A percentile compares a stretch with the other conserved stretches of the same genome.
Conservation (phyloP, 92 coral and sea anemone species). For the Actinostola sp. region DNA sequence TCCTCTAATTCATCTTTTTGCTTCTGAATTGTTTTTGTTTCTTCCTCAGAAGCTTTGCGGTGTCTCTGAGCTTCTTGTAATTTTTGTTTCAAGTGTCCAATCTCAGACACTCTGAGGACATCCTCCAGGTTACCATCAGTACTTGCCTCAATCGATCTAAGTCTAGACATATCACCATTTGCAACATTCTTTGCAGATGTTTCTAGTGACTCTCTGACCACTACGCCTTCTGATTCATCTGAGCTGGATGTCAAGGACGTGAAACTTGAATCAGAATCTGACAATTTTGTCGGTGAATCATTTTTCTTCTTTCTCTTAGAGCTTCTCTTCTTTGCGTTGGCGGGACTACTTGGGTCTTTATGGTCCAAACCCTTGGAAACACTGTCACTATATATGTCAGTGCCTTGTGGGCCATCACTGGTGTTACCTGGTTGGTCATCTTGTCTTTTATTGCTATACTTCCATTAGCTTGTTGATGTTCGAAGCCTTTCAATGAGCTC, state of each 20-base stretch:
- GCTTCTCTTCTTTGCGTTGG: not conserved
- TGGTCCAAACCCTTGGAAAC: not conserved
- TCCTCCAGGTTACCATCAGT: too few species aligned
- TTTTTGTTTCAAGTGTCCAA: too few species aligned
- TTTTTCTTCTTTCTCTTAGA: not conserved
- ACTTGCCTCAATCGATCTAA: too few species aligned
- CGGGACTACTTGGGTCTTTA: not conserved
- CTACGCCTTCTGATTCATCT: conserved; percentile 15
- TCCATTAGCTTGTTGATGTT: conserved; percentile 7
- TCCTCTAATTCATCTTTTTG: conserved; percentile 4
- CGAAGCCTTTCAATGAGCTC: conserved; percentile 5
- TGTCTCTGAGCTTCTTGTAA: not conserved
- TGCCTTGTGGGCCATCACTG: not conserved
- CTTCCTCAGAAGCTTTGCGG: not conserved
- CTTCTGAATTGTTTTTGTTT: not conserved
- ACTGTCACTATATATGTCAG: not conserved
- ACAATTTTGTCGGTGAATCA: not conserved
- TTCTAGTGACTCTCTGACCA: not conserved
- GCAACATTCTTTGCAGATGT: not conserved
- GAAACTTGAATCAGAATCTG: conserved; percentile 17
- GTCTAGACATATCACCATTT: too few species aligned
- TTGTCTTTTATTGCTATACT: conserved; percentile 7
- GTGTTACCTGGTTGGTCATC: not conserved
- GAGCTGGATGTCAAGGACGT: conserved; percentile 15
- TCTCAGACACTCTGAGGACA: too few species aligned